Percentiles rank a stretch among this genome's conserved stretches.
Evolutionary conservation across 1,140 invertebrate species (phyloP).

Genomic region (Tetragnatha versicolor): DNA sequence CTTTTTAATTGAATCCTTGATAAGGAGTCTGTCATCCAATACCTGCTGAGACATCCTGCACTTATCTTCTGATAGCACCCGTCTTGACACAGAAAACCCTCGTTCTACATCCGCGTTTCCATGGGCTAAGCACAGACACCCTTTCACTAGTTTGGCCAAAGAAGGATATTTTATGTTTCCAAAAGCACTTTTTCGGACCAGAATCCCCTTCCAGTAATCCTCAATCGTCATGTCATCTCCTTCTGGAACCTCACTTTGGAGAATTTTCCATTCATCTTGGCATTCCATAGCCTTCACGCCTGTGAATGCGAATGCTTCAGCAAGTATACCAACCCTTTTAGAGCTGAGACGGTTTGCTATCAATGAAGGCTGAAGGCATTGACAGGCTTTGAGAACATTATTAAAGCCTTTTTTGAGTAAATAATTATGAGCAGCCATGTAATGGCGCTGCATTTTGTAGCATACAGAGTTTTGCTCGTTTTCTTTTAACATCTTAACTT

Average conservation of each 20-base stretch:
- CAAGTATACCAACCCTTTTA: background rate
- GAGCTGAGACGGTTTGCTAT: background rate
- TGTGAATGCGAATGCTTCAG: background rate
- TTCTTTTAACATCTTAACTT: background rate
- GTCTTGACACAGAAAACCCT: slow-evolving; percentile 54
- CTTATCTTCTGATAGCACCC: slow-evolving; percentile 48
- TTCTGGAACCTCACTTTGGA: background rate
- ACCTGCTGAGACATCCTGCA: background rate
- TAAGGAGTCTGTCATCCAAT: background rate
- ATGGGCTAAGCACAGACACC: slow-evolving; percentile 51
- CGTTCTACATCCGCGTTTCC: slow-evolving; percentile 58
- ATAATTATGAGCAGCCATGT: background rate
- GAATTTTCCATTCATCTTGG: slow-evolving; percentile 5
- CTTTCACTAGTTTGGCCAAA: slow-evolving; percentile 47
- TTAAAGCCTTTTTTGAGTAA: background rate
- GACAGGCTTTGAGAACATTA: background rate
- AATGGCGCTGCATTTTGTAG: background rate
- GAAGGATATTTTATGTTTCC: slow-evolving; percentile 19
- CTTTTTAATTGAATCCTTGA: background rate
- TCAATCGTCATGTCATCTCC: slow-evolving; percentile 49
- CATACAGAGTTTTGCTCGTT: background rate
- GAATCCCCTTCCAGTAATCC: slow-evolving; percentile 55
- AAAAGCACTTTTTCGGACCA: slow-evolving; percentile 24
- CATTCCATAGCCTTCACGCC: background rate
- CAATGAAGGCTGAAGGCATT: background rate